A percentile compares a stretch with the other conserved stretches of the same genome.
Evolutionary conservation across 2,797 vertebrate species (phyloP).

Genomic region (Microhierax caerulescens): DNA sequence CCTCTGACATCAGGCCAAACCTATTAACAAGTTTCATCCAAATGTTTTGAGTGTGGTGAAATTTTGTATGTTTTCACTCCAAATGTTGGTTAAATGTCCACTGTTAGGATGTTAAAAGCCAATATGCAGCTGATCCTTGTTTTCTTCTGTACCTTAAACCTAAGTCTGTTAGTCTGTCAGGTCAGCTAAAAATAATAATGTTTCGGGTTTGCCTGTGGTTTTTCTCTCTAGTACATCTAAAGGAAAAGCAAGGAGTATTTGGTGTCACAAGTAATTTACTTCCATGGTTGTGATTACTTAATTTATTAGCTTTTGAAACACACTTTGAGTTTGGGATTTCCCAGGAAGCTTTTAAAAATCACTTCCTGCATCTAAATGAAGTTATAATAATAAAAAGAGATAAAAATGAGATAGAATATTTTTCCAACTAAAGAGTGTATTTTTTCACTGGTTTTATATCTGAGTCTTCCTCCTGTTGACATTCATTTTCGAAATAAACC

Average conservation of each 20-base stretch:
- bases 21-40: not conserved
- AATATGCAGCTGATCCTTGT: not conserved
- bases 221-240: not conserved
- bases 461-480: not conserved
- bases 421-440: not conserved
- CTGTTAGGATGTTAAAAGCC: not conserved
- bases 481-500: not conserved
- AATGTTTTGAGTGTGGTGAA: not conserved
- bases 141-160: not conserved
- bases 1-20: not conserved
- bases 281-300: not conserved
- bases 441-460: not conserved
- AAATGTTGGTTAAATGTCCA: not conserved
- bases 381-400: not conserved
- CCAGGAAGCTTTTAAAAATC: not conserved
- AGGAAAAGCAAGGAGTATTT: not conserved
- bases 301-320: not conserved
- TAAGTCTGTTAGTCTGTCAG: not conserved
- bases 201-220: not conserved
- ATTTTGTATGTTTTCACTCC: not conserved
- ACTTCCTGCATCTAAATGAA: not conserved
- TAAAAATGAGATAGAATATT: not conserved
- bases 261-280: not conserved
- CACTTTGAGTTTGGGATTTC: not conserved
- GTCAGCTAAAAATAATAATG: not conserved